Evolutionary conservation across 2,888 invertebrate species (phyloP).

Genomic region (Eilema sororculum): DNA sequence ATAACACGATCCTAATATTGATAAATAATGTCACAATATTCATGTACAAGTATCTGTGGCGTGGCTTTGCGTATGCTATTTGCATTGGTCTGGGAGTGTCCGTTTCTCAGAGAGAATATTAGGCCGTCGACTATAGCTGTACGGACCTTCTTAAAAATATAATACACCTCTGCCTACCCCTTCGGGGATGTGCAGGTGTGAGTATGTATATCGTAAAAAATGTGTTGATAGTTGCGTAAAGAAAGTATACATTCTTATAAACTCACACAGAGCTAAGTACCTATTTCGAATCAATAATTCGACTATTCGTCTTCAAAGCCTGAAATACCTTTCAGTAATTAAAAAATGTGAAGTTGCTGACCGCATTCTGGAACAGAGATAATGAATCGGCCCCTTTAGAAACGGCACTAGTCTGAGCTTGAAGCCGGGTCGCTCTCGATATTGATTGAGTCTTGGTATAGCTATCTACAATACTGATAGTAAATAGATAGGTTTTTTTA

Average conservation of each 20-base stretch:
- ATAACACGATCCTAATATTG: too few relatives aligned
- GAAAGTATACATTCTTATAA: background rate
- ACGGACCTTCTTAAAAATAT: too few relatives aligned
- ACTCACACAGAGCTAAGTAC: background rate
- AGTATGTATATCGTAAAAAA: too few relatives aligned
- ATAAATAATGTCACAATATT: too few relatives aligned
- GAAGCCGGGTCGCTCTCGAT: constrained; percentile 8
- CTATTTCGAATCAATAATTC: background rate
- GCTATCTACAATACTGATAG: background rate
- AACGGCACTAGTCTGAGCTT: background rate
- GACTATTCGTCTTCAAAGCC: background rate
- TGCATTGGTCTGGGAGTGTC: too few relatives aligned
- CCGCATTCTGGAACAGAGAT: background rate
- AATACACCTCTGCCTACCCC: too few relatives aligned
- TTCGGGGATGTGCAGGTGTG: too few relatives aligned
- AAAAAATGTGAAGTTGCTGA: background rate
- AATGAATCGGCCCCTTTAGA: constrained; percentile 1
- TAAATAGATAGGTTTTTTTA: background rate
- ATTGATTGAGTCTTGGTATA: background rate
- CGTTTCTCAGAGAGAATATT: too few relatives aligned
- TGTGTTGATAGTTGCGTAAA: too few relatives aligned
- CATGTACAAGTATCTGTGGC: too few relatives aligned
- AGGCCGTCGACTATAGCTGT: too few relatives aligned
- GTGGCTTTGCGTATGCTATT: too few relatives aligned
- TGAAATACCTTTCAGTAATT: background rate